Conservation (phyloP, 2,888 invertebrate species). For the Heteromurus nitidus region DNA sequence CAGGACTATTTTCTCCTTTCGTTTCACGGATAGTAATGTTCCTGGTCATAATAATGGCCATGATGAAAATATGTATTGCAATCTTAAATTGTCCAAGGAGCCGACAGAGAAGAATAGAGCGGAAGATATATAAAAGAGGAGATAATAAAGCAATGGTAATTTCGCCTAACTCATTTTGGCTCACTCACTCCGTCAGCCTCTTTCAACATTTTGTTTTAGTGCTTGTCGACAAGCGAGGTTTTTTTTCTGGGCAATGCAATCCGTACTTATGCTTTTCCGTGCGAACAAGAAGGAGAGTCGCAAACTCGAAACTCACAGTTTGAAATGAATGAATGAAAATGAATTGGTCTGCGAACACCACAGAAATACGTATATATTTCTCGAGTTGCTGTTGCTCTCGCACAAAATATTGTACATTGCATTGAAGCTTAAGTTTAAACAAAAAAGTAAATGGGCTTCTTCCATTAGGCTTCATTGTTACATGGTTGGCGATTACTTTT, state of each 20-base stretch:
- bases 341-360: background rate
- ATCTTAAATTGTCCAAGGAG: slow-evolving; percentile 33
- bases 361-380: too few species aligned
- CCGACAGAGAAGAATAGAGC: slow-evolving; percentile 14
- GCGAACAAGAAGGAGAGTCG: background rate
- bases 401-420: too few species aligned
- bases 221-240: background rate
- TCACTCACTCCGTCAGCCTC: slow-evolving; percentile 19
- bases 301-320: too few species aligned
- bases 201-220: background rate
- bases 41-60: slow-evolving; percentile 48
- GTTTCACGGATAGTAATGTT: slow-evolving; percentile 36
- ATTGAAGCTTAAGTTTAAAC: too few species aligned
- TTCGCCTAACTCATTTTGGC: slow-evolving; percentile 55
- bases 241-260: background rate
- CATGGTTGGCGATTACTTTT: background rate
- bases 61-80: slow-evolving; percentile 52
- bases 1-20: slow-evolving; percentile 45
- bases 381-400: too few species aligned
- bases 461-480: slow-evolving; percentile 18
- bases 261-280: too few species aligned
- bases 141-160: slow-evolving; percentile 63
- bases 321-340: slow-evolving; percentile 18
- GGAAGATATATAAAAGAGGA: slow-evolving; percentile 48
- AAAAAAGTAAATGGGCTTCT: background rate